Conservation (phyloP, 2,888 invertebrate genomes). For the Auanema freiburgensis region DNA sequence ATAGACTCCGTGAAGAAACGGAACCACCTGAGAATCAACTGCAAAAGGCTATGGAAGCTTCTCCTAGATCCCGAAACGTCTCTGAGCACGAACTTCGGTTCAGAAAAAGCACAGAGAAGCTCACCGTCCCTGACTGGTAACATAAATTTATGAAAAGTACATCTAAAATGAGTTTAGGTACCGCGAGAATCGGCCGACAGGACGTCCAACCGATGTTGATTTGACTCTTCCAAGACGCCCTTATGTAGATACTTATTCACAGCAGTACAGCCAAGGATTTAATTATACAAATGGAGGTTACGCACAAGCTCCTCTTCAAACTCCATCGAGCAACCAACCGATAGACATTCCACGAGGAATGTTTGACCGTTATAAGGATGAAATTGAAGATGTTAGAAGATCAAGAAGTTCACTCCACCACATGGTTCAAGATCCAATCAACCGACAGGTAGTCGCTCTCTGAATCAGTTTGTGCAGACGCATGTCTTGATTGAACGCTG, state of each 20-base stretch:
- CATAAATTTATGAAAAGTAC: not conserved
- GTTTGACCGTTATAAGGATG: conserved; percentile 63
- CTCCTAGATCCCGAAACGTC: conserved; percentile 33
- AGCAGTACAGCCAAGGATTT: conserved; percentile 17
- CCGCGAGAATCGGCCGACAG: conserved; percentile 42
- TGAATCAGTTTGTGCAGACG: no score
- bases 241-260: not conserved
- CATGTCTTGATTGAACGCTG: no score
- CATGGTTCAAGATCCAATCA: conserved; percentile 26
- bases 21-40: conserved; percentile 64
- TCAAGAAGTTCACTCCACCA: conserved; percentile 60
- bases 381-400: conserved; percentile 62
- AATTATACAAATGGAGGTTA: conserved; percentile 17
- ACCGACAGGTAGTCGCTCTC: conserved; percentile 53
- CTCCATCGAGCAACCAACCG: conserved; percentile 21
- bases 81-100: conserved; percentile 64
- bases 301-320: not conserved
- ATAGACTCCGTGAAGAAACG: conserved; percentile 59
- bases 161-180: conserved; percentile 26
- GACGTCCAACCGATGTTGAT: conserved; percentile 25
- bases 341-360: conserved; percentile 58
- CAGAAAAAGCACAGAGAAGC: conserved; percentile 61
- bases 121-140: conserved; percentile 63
- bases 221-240: conserved; percentile 23
- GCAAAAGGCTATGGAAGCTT: conserved; percentile 57